Evolutionary conservation across 2,113 vertebrate species (phyloP).

Genomic region (Tyrannus savana): DNA sequence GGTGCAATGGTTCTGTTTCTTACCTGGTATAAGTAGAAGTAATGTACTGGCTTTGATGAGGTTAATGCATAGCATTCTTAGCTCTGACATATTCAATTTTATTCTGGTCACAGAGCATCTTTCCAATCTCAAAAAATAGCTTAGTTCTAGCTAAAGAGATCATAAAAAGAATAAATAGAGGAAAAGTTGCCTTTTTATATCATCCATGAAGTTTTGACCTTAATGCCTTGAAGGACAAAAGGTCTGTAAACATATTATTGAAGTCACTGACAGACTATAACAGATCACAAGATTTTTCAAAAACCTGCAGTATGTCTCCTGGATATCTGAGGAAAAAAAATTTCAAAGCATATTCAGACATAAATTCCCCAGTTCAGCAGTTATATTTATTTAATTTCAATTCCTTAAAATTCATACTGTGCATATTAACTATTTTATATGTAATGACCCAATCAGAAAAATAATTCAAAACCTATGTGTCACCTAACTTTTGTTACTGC

Average conservation of each 20-base stretch:
- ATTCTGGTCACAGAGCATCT: neutral
- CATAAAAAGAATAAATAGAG: neutral
- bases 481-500: neutral
- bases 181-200: neutral
- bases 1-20: neutral
- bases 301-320: neutral
- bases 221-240: neutral
- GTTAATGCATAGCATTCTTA: neutral
- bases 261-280: neutral
- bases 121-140: neutral
- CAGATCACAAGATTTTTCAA: neutral
- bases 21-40: neutral
- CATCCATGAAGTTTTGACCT: neutral
- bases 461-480: neutral
- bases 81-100: neutral
- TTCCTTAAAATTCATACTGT: neutral
- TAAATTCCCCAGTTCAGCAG: neutral
- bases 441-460: neutral
- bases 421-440: neutral
- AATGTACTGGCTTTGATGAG: neutral
- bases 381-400: neutral
- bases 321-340: neutral
- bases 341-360: neutral
- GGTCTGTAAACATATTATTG: neutral
- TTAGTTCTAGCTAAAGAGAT: neutral